A percentile compares a stretch with the other conserved stretches of the same genome.
Evolutionary conservation across 2,888 invertebrate species (phyloP).

Genomic region (Horisme vitalbata): DNA sequence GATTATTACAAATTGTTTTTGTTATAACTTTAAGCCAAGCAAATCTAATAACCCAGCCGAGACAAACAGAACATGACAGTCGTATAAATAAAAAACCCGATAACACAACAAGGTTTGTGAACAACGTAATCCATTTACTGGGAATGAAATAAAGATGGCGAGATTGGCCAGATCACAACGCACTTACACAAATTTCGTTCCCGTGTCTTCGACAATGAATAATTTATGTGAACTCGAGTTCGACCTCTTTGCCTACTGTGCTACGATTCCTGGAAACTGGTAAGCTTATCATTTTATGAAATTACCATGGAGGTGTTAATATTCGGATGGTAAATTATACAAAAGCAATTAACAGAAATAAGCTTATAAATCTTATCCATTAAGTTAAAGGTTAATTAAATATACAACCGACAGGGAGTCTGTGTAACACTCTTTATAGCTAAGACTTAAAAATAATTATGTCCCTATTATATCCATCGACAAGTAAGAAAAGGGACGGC

Average conservation of each 20-base stretch:
- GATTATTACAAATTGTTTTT: background rate
- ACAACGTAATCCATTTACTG: slow-evolving; percentile 76
- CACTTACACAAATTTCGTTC: slow-evolving; percentile 80
- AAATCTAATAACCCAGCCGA: slow-evolving; percentile 10
- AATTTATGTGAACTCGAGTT: slow-evolving; percentile 66
- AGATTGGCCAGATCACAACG: slow-evolving; percentile 78
- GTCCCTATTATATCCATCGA: too few species aligned
- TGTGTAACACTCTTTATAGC: too few species aligned
- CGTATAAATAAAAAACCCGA: slow-evolving; percentile 53
- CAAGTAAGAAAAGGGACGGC: too few species aligned
- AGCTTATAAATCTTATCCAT: too few species aligned
- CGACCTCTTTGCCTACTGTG: slow-evolving; percentile 37
- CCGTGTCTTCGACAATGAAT: slow-evolving; percentile 77
- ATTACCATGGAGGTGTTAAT: background rate
- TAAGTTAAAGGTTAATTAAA: too few species aligned
- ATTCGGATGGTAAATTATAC: too few species aligned
- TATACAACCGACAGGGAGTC: too few species aligned
- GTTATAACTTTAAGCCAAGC: background rate
- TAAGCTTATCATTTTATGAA: slow-evolving; percentile 4
- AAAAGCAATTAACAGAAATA: too few species aligned
- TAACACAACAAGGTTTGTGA: slow-evolving; percentile 64
- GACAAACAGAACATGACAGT: slow-evolving; percentile 18
- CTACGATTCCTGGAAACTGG: slow-evolving; percentile 22
- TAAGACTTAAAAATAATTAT: too few species aligned
- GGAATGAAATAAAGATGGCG: slow-evolving; percentile 76